Evolutionary conservation across 2,888 invertebrate genomes (phyloP).

Genomic region (Apamea crenata): DNA sequence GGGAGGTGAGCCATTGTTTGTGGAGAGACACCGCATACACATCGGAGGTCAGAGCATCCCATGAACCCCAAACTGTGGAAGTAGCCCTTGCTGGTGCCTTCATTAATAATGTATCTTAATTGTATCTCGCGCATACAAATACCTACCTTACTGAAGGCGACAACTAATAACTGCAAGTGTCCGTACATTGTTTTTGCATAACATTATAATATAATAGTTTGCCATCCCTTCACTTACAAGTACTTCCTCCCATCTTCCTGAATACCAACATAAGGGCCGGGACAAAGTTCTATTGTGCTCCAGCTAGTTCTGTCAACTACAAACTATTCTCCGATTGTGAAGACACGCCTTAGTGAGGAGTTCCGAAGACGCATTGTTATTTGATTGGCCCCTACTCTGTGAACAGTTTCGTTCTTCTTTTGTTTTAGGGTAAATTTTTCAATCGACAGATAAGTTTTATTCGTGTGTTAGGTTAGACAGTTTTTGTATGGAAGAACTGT

Average conservation of each 20-base stretch:
- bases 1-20: too few relatives aligned
- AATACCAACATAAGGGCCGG: conserved; percentile 36
- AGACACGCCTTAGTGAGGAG: conserved; percentile 9
- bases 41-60: too few relatives aligned
- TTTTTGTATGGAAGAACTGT: too few relatives aligned
- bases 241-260: conserved; percentile 7
- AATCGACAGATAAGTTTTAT: too few relatives aligned
- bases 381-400: conserved; percentile 22
- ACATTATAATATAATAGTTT: conserved; percentile 24
- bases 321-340: conserved; percentile 35
- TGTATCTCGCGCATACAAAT: neutral
- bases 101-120: neutral
- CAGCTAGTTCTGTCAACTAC: conserved; percentile 40
- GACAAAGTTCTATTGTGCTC: conserved; percentile 40
- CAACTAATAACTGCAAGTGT: neutral
- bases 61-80: too few relatives aligned
- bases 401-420: neutral
- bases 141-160: neutral
- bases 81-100: neutral
- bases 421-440: too few relatives aligned
- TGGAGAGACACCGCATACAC: too few relatives aligned
- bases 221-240: conserved; percentile 16
- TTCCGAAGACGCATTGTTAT: conserved; percentile 35
- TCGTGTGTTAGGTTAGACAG: too few relatives aligned
- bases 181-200: conserved; percentile 34